These are phyloP conservation scores for Argyrosomus regius DNA, from an alignment of 2,797 vertebrate genomes.

Conservation along the genomic window DNA sequence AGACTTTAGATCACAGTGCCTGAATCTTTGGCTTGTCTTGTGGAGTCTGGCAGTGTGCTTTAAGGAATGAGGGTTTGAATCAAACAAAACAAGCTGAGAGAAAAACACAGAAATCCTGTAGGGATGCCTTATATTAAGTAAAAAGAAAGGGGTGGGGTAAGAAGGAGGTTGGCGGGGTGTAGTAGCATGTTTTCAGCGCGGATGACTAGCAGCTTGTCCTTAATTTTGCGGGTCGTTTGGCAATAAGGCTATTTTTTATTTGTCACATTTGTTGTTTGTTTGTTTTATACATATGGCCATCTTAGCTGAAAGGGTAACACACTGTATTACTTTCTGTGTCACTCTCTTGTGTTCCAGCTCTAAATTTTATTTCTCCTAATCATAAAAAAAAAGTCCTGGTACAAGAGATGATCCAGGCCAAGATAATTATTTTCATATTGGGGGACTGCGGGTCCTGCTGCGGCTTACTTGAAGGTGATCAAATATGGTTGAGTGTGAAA, in stretches of 20 bases:
- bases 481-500: background rate
- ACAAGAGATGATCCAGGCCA: background rate
- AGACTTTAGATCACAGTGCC: conserved; percentile 49
- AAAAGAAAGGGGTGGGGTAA: conserved; percentile 34
- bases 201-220: conserved; percentile 37
- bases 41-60: conserved; percentile 47
- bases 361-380: background rate
- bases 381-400: background rate
- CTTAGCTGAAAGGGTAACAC: conserved; percentile 8
- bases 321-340: conserved; percentile 12
- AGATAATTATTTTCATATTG: background rate
- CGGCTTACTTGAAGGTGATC: background rate
- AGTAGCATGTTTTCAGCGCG: conserved; percentile 9
- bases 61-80: conserved; percentile 46
- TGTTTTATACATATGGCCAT: background rate
- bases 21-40: conserved; percentile 51
- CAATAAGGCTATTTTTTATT: background rate
- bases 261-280: conserved; percentile 20
- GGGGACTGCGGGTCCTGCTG: background rate
- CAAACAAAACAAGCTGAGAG: conserved; percentile 50
- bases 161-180: background rate
- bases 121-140: conserved; percentile 33
- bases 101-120: conserved; percentile 51
- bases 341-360: background rate
- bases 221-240: background rate